Evolutionary conservation across 2,888 invertebrate species (phyloP).

Genomic region (Papilio gigon): DNA sequence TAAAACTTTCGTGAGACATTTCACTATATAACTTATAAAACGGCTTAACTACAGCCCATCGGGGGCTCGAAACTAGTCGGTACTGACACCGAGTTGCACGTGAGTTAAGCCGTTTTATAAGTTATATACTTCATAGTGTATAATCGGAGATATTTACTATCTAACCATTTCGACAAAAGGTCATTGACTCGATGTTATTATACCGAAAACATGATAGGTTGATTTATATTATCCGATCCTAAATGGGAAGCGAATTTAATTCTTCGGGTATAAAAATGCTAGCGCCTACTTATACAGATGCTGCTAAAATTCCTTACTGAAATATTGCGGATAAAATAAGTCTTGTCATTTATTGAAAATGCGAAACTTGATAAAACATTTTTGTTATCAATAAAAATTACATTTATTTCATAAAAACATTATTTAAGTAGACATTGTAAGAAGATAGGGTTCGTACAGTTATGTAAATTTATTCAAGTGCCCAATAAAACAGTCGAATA

Average conservation of each 20-base stretch:
- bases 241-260: neutral
- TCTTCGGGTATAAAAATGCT: neutral
- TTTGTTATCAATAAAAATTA: neutral
- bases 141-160: neutral
- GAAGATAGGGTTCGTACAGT: neutral
- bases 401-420: neutral
- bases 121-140: neutral
- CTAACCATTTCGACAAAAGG: neutral
- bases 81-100: too few relatives aligned
- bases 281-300: neutral
- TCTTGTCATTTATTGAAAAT: neutral
- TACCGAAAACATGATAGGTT: too few relatives aligned
- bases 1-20: too few relatives aligned
- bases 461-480: slow-evolving; percentile 3
- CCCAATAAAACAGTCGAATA: neutral
- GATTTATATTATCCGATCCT: neutral
- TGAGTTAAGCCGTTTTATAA: too few relatives aligned
- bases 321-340: neutral
- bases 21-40: too few relatives aligned
- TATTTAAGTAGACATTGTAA: neutral
- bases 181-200: too few relatives aligned
- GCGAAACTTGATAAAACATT: neutral
- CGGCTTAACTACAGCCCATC: too few relatives aligned
- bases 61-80: too few relatives aligned
- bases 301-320: neutral